These are phyloP conservation scores for Rhagologus leucostigma DNA, from an alignment of 2,113 vertebrate genomes.

Conservation along the genomic window DNA sequence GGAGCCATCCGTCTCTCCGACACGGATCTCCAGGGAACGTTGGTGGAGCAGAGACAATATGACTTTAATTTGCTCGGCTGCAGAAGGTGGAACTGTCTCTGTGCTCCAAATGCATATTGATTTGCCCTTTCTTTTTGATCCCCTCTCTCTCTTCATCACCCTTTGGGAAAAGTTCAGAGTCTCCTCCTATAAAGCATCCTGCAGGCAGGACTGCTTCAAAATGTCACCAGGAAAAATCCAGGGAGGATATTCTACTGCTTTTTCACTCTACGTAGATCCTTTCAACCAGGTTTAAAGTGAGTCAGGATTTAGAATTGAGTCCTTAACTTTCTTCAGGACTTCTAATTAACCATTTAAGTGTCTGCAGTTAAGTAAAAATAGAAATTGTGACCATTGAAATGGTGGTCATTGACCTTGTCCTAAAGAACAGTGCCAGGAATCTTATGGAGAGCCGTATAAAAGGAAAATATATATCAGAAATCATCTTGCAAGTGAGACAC, in stretches of 20 bases:
- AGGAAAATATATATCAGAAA: not conserved
- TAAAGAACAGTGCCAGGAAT: not conserved
- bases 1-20: slow-evolving; percentile 11
- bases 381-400: not conserved
- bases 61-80: slow-evolving; percentile 10
- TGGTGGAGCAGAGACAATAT: slow-evolving; percentile 18
- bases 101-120: slow-evolving; percentile 49
- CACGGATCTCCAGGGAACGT: not conserved
- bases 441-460: not conserved
- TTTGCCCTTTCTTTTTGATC: slow-evolving; percentile 62
- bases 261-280: not conserved
- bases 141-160: slow-evolving; percentile 8
- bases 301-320: not conserved
- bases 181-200: slow-evolving; percentile 7
- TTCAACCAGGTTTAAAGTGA: not conserved
- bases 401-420: not conserved
- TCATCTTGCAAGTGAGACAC: fast-evolving
- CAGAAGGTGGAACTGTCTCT: slow-evolving; percentile 17
- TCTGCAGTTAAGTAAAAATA: not conserved
- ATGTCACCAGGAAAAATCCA: slow-evolving; percentile 1
- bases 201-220: slow-evolving; percentile 29
- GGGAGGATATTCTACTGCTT: not conserved
- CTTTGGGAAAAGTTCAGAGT: slow-evolving; percentile 43
- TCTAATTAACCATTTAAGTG: not conserved
- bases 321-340: not conserved